Percentiles rank a stretch among this genome's conserved stretches.
These are phyloP conservation scores for Distichodus sexfasciatus DNA, from an alignment of 2,797 vertebrate species.

Conservation along the genomic window DNA sequence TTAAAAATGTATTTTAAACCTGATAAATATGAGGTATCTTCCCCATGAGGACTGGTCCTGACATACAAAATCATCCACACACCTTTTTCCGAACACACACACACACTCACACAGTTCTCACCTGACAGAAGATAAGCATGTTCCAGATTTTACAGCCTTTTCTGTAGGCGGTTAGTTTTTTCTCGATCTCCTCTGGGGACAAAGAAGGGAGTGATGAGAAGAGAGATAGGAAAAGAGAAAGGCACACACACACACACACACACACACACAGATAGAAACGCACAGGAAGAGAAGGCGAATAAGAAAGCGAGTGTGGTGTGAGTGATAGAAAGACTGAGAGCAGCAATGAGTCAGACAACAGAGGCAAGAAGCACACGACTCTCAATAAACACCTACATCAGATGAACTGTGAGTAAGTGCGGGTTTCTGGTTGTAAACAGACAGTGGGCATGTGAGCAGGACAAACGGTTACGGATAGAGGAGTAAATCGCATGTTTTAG, in stretches of 20 bases:
- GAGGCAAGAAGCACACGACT: constrained; percentile 17
- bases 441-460: too few species aligned
- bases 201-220: constrained; percentile 23
- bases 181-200: constrained; percentile 92
- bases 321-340: neutral
- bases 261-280: neutral
- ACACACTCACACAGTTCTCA: constrained; percentile 56
- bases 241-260: neutral
- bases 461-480: too few species aligned
- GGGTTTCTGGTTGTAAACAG: constrained; percentile 29
- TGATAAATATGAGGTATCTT: too few species aligned
- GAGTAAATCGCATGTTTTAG: too few species aligned
- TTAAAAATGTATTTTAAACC: too few species aligned
- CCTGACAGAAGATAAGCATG: constrained; percentile 98
- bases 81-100: constrained; percentile 10
- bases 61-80: constrained; percentile 20
- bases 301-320: neutral
- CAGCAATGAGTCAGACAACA: constrained; percentile 41
- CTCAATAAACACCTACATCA: neutral
- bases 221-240: constrained; percentile 28
- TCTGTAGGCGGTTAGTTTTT: constrained; percentile 90
- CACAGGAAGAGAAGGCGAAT: constrained; percentile 19
- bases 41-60: too few species aligned
- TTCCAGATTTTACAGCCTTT: constrained; percentile 96
- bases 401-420: neutral